These are phyloP conservation scores for Iselma pallidipennis DNA, from an alignment of 2,888 invertebrate genomes.

Conservation along the genomic window DNA sequence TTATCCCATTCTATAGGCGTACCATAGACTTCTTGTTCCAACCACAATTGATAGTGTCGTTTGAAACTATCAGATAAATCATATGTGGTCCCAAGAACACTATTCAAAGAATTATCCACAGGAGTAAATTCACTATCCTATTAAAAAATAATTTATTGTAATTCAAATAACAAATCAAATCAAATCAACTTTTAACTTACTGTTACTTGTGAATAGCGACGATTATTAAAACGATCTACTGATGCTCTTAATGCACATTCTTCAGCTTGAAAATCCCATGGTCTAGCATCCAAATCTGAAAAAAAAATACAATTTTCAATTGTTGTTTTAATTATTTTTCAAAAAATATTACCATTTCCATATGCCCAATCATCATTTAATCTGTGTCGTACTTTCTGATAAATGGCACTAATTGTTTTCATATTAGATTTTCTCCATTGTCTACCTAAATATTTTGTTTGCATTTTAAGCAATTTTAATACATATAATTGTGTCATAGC, in stretches of 20 bases:
- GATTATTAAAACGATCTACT: conserved; percentile 94
- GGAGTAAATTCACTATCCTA: conserved; percentile 65
- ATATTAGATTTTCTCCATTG: conserved; percentile 99
- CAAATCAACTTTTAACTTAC: conserved; percentile 38
- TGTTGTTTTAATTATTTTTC: background rate
- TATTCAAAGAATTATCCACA: conserved; percentile 80
- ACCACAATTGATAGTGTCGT: conserved; percentile 91
- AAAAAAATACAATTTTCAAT: conserved; percentile 2
- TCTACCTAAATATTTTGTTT: conserved; percentile 97
- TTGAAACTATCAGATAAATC: conserved; percentile 93
- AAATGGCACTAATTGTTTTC: conserved; percentile 99
- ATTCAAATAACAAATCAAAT: background rate
- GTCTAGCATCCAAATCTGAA: conserved; percentile 89
- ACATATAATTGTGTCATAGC: conserved; percentile 98
- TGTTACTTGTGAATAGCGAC: conserved; percentile 68
- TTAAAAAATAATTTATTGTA: conserved; percentile 24
- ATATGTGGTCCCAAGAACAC: conserved; percentile 74
- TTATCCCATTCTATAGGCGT: conserved; percentile 81
- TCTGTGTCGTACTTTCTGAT: conserved; percentile 93
- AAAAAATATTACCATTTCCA: conserved; percentile 74
- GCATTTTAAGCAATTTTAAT: conserved; percentile 97
- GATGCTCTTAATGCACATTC: conserved; percentile 92
- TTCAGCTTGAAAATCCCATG: conserved; percentile 98
- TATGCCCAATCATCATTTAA: conserved; percentile 99
- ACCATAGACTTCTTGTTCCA: conserved; percentile 95